Percentiles rank a stretch among this genome's conserved stretches.
Conservation (phyloP, 2,888 invertebrate species). For the Chromoteleia sp. region DNA sequence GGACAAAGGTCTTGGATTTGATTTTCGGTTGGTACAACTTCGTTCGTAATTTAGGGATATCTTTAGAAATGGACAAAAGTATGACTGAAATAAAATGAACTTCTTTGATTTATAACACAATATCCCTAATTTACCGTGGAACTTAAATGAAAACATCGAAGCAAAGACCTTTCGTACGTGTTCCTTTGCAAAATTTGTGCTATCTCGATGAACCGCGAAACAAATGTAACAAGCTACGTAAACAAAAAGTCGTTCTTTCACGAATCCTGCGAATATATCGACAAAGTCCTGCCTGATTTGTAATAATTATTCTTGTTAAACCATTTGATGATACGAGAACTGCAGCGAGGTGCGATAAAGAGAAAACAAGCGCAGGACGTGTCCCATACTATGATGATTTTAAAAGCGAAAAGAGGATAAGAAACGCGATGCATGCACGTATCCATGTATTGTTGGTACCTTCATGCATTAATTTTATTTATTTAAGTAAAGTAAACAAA, state of each 20-base stretch:
- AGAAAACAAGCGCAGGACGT: conserved; percentile 54
- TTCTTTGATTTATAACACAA: no score
- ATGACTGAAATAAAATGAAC: no score
- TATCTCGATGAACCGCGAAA: conserved; percentile 5
- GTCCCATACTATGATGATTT: conserved; percentile 50
- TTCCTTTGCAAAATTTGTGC: no score
- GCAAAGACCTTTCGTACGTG: no score
- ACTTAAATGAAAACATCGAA: no score
- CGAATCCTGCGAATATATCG: conserved; percentile 70
- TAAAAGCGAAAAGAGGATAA: conserved; percentile 17
- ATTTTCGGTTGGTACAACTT: neutral
- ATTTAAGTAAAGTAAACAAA: conserved; percentile 18
- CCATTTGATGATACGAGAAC: conserved; percentile 54
- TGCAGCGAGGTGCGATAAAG: conserved; percentile 37
- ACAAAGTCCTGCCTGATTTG: conserved; percentile 71
- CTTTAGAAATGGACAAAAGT: conserved; percentile 5
- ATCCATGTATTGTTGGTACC: conserved; percentile 37
- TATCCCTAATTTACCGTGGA: no score
- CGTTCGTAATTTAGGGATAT: conserved; percentile 3
- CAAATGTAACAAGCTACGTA: conserved; percentile 53
- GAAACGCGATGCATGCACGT: conserved; percentile 31
- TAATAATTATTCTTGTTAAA: conserved; percentile 70
- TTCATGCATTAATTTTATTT: conserved; percentile 42
- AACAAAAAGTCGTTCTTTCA: conserved; percentile 60
- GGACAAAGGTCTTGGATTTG: neutral